These are phyloP conservation scores for Platynereis dumerilii DNA, from an alignment of 2,888 invertebrate species.

Conservation along the genomic window DNA sequence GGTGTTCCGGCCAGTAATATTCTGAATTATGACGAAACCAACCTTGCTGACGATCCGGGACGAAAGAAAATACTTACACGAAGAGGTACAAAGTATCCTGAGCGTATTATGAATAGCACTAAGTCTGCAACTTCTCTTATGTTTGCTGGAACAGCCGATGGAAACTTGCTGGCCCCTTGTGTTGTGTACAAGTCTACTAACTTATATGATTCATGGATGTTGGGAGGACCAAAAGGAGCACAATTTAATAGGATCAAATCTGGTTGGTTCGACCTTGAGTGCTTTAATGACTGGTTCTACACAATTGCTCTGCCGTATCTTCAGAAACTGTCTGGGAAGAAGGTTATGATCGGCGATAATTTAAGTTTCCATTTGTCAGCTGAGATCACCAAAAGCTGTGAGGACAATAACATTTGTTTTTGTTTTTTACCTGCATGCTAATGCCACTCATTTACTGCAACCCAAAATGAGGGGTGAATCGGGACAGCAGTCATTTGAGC, in stretches of 20 bases:
- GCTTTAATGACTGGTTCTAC: not conserved
- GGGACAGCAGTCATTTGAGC: too few species aligned
- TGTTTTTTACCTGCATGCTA: too few species aligned
- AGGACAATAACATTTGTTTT: too few species aligned
- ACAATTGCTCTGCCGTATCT: too few species aligned
- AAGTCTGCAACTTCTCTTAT: not conserved
- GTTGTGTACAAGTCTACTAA: not conserved
- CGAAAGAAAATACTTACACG: too few species aligned
- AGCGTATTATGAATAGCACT: not conserved
- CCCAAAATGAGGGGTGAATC: too few species aligned
- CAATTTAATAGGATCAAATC: not conserved
- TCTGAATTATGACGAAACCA: not conserved
- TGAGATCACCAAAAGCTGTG: too few species aligned
- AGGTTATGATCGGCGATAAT: too few species aligned
- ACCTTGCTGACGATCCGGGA: not conserved
- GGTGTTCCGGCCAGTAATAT: not conserved
- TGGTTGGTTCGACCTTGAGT: not conserved
- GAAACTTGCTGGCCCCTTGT: not conserved
- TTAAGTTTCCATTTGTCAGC: too few species aligned
- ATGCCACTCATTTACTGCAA: too few species aligned
- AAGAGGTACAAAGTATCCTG: not conserved
- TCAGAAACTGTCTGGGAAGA: too few species aligned
- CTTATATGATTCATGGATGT: not conserved
- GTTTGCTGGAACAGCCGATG: not conserved
- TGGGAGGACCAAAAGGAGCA: not conserved